Evolutionary conservation across 2,113 vertebrate species (phyloP), one percentile per base, ranked within the genome.

Genomic region (Paradisaea rubra): DNA sequence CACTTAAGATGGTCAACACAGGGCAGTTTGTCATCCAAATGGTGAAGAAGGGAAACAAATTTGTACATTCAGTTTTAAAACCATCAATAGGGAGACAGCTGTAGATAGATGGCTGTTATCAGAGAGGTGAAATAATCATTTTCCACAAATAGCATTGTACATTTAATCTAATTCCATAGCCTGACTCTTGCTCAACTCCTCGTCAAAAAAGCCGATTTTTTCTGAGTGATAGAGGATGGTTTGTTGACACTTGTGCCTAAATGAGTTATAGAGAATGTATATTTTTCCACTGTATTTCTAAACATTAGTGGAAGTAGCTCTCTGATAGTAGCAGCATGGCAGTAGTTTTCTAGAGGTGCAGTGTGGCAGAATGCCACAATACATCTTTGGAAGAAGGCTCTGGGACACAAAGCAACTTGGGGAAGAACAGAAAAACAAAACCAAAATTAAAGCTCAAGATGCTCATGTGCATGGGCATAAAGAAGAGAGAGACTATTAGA

Each of bases 221-320:
- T 77, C 42, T 33, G 17, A 73, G 11, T 5, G 4, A 35, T 49
- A 21, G 5, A 77, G 16, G 57, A 66, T 69, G 45, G 11, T 70
- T 70, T 81, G 18, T 47, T 0, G 0, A 35, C 22, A n/a, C 13
- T 39, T 44, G 15, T 39, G 15, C 23, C 73, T 79, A 49, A 76
- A 22, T 49, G 24, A 80, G 10, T 61, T 65, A n/a, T 5, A 64
- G 13, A 81, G 9, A 76, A 65, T n/a, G 8, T 8, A 13, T 23
- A 6, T 0, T 69, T 79, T 85, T 44, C 37, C 52, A 35, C 2
- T 41, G 3, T 25, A 39, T 76, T 82, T 82, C 31, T 64, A 56
- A 86, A 72, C 5, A n/a, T 27, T n/a, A 72, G 14, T 23, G 7
- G 9, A 73, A 52, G 6, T 17, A 65, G 31, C 61, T 87, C 57